phyloP scores from a whole-genome alignment of 2,113 vertebrate genomes.

The Psephotus haematonotus region DNA sequence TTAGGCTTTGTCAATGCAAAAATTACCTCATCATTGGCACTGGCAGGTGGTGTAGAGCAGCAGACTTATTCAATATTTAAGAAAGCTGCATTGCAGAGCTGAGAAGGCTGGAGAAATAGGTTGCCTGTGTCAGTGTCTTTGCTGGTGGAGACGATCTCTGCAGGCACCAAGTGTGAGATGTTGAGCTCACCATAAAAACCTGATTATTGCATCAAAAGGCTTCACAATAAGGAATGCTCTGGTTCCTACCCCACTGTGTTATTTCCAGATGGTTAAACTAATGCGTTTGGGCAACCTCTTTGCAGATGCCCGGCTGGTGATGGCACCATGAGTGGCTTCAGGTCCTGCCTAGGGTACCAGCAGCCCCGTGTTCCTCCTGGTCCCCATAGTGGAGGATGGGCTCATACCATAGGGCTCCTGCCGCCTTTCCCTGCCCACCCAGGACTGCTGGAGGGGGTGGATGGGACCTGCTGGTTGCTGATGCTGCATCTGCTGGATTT shows the following conservation, averaged over 20 bases:
- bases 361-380: fast-evolving
- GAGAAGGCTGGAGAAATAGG: conserved; percentile 40
- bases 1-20: conserved; percentile 52
- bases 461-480: fast-evolving
- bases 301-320: fast-evolving
- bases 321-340: not conserved
- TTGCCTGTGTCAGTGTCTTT: conserved; percentile 57
- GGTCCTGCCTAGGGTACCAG: fast-evolving
- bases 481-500: fast-evolving
- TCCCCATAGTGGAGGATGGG: not conserved
- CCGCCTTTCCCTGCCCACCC: not conserved
- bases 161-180: not conserved
- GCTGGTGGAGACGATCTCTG: conserved; percentile 48
- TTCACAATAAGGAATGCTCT: not conserved
- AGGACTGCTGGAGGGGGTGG: not conserved
- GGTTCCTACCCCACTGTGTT: fast-evolving
- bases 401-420: fast-evolving
- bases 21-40: conserved; percentile 39
- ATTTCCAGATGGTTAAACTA: not conserved
- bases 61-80: conserved; percentile 71
- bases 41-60: conserved; percentile 49
- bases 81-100: conserved; percentile 77
- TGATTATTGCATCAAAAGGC: not conserved
- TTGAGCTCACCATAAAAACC: not conserved
- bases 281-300: not conserved